These are phyloP conservation scores for Notothenia rossii DNA, from an alignment of 2,113 vertebrate genomes.

Conservation along the genomic window DNA sequence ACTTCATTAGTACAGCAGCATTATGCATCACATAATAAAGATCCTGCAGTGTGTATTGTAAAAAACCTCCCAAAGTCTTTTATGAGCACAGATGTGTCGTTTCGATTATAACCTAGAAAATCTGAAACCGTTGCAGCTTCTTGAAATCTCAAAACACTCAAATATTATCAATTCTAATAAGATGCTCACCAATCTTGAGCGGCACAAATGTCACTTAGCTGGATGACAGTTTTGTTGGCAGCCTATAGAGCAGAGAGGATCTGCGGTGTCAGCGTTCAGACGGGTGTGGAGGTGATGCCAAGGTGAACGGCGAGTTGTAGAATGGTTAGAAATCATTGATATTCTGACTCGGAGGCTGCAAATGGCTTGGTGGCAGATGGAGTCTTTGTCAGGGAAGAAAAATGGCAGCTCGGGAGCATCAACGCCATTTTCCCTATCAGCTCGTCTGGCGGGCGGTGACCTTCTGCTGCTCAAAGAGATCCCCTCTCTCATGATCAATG, in stretches of 20 bases:
- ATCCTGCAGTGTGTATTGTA: not conserved
- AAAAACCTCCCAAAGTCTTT: not conserved
- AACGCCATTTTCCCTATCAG: conserved; percentile 85
- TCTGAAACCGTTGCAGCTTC: conserved; percentile 18
- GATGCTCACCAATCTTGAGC: conserved; percentile 58
- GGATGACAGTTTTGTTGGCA: conserved; percentile 67
- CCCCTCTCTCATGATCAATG: conserved; percentile 86
- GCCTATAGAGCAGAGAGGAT: conserved; percentile 67
- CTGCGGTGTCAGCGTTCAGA: conserved; percentile 85
- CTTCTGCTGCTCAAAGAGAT: conserved; percentile 85
- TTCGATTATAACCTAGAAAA: not conserved
- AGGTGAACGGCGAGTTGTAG: conserved; percentile 91
- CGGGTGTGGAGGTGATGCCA: conserved; percentile 89
- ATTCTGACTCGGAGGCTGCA: conserved; percentile 94
- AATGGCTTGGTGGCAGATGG: conserved; percentile 97
- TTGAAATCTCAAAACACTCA: conserved; percentile 29
- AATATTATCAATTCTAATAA: conserved; percentile 73
- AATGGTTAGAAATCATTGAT: conserved; percentile 96
- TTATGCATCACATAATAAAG: conserved; percentile 6
- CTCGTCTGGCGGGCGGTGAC: conserved; percentile 86
- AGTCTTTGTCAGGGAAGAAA: conserved; percentile 97
- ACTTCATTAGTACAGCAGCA: conserved; percentile 24
- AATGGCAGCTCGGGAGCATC: conserved; percentile 91
- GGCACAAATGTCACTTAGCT: conserved; percentile 76
- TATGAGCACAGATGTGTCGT: not conserved